Evolutionary conservation across 2,888 invertebrate species (phyloP).

Genomic region (Eupithecia pulchellata): DNA sequence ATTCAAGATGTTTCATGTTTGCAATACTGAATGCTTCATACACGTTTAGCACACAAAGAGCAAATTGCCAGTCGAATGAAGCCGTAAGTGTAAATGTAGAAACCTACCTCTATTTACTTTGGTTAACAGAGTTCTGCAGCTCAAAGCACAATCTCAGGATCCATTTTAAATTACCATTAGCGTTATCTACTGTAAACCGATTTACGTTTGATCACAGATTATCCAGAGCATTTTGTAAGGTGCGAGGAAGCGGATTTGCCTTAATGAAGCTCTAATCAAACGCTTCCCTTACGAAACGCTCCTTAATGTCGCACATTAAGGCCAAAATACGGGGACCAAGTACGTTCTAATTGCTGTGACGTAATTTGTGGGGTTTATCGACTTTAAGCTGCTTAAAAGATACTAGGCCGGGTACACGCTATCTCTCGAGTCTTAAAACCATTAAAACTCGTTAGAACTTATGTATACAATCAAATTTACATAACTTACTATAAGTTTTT

Average conservation of each 20-base stretch:
- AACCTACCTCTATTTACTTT: neutral
- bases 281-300: conserved; percentile 41
- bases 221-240: conserved; percentile 36
- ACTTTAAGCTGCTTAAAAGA: conserved; percentile 33
- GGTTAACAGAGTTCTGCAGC: neutral
- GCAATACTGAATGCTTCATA: neutral
- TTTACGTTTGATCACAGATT: conserved; percentile 43
- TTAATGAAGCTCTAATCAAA: conserved; percentile 49
- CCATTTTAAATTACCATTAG: conserved; percentile 17
- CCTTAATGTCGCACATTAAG: conserved; percentile 47
- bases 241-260: conserved; percentile 39
- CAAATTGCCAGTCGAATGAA: neutral
- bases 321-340: conserved; percentile 46
- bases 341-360: conserved; percentile 46
- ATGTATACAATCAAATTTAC: neutral
- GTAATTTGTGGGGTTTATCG: conserved; percentile 46
- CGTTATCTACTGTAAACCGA: conserved; percentile 30
- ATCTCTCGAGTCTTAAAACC: neutral
- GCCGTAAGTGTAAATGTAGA: conserved; percentile 1
- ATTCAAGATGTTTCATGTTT: neutral
- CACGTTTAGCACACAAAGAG: neutral
- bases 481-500: neutral
- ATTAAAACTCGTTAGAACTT: neutral
- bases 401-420: conserved; percentile 32
- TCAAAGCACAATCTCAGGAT: conserved; percentile 1